Percentiles rank a stretch among this genome's conserved stretches.
phyloP scores from a whole-genome alignment of 2,113 vertebrate species.

The Mastomys natalensis region DNA sequence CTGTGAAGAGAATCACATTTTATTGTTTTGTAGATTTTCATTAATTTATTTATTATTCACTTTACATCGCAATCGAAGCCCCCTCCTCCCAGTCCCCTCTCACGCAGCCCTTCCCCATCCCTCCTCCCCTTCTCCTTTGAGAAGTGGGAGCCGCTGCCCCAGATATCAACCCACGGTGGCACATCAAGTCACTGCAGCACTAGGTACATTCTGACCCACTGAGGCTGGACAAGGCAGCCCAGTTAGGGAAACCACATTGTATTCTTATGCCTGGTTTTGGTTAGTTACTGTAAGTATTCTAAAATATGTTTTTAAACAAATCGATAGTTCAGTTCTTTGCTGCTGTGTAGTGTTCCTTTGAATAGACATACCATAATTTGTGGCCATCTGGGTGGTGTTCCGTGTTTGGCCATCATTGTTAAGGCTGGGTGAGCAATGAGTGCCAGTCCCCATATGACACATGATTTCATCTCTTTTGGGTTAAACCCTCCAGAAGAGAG shows the following conservation, averaged over 20 bases:
- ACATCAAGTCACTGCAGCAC: too few species aligned
- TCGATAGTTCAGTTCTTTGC: neutral
- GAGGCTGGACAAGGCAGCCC: too few species aligned
- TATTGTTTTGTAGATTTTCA: neutral
- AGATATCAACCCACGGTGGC: too few species aligned
- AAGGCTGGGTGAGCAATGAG: neutral
- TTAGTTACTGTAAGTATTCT: slow-evolving; percentile 2
- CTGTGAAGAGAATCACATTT: neutral
- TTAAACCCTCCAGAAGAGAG: neutral
- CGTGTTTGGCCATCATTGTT: neutral
- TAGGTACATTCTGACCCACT: too few species aligned
- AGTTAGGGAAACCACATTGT: too few species aligned
- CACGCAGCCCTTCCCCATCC: too few species aligned
- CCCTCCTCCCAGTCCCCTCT: too few species aligned
- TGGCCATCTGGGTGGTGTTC: neutral
- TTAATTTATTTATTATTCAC: too few species aligned
- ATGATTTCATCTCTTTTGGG: neutral
- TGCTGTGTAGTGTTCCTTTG: neutral
- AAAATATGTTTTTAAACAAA: neutral
- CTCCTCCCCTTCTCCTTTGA: too few species aligned
- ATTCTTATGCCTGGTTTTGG: neutral
- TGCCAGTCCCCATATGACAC: neutral
- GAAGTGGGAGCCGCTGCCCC: too few species aligned
- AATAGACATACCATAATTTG: neutral
- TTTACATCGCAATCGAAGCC: too few species aligned